phyloP scores from a whole-genome alignment of 1,140 invertebrate species.

The Conopomorpha cramerella region DNA sequence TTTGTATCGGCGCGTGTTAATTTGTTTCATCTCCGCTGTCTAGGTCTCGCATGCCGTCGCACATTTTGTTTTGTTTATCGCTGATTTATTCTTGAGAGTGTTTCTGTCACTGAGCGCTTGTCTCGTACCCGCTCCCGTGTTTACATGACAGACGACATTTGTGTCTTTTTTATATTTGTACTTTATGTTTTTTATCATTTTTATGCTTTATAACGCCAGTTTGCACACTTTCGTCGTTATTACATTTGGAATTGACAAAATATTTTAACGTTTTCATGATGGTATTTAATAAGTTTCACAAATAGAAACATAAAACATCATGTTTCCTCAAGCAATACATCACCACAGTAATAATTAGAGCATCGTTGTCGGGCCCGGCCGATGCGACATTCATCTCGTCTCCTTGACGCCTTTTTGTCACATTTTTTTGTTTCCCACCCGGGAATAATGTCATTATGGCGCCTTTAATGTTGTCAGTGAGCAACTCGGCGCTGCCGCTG shows the following conservation, averaged over 20 bases:
- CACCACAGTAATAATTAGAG: conserved; percentile 34
- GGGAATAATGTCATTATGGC: conserved; percentile 60
- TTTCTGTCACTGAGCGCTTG: conserved; percentile 30
- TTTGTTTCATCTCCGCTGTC: no score
- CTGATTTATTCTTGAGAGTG: conserved; percentile 47
- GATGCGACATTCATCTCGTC: conserved; percentile 16
- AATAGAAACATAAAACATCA: no score
- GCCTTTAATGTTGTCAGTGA: conserved; percentile 57
- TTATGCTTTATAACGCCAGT: no score
- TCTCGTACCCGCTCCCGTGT: conserved; percentile 5
- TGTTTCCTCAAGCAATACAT: conserved; percentile 31
- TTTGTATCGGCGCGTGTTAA: no score
- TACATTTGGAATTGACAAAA: no score
- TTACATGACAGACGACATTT: conserved; percentile 10
- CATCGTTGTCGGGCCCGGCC: conserved; percentile 15
- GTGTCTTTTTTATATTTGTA: no score
- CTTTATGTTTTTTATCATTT: no score
- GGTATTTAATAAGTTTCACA: no score
- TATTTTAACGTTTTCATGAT: no score
- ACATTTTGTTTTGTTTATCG: no score
- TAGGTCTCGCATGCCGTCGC: no score
- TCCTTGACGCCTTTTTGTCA: conserved; percentile 42
- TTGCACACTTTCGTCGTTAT: no score
- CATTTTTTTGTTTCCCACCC: conserved; percentile 45
- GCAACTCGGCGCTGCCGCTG: conserved; percentile 23